These are phyloP conservation scores for Oophaga pumilio DNA, from an alignment of 2,113 vertebrate genomes.

Conservation along the genomic window DNA sequence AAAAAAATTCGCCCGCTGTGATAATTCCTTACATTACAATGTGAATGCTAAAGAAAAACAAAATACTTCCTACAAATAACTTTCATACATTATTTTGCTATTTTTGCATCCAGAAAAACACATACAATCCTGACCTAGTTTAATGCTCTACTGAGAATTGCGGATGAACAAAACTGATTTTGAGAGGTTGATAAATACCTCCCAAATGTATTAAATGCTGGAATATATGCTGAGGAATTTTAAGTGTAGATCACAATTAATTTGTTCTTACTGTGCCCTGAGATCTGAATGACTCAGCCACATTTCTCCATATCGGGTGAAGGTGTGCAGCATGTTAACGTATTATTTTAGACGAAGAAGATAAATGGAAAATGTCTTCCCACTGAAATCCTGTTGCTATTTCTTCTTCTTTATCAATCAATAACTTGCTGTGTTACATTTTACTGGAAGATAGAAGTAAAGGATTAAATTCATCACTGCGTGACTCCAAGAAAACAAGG, in stretches of 20 bases:
- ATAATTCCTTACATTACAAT: not conserved
- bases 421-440: constrained; percentile 37
- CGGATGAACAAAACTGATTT: constrained; percentile 20
- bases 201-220: constrained; percentile 27
- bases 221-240: constrained; percentile 33
- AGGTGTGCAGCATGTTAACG: not conserved
- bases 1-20: not conserved
- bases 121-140: constrained; percentile 30
- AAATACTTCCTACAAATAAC: not conserved
- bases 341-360: not conserved
- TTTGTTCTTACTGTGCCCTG: constrained; percentile 5
- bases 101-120: constrained; percentile 19
- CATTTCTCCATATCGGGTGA: constrained; percentile 12
- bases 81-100: constrained; percentile 11
- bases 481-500: constrained; percentile 10
- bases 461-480: not conserved
- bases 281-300: constrained; percentile 17
- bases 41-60: not conserved
- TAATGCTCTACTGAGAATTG: constrained; percentile 21
- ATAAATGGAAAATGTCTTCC: constrained; percentile 21
- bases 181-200: constrained; percentile 28
- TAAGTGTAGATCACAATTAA: constrained; percentile 13
- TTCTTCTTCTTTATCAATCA: constrained; percentile 36
- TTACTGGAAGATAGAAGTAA: constrained; percentile 19
- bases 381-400: constrained; percentile 34